phyloP scores from a whole-genome alignment of 2,113 vertebrate species.

The Ondatra zibethicus region DNA sequence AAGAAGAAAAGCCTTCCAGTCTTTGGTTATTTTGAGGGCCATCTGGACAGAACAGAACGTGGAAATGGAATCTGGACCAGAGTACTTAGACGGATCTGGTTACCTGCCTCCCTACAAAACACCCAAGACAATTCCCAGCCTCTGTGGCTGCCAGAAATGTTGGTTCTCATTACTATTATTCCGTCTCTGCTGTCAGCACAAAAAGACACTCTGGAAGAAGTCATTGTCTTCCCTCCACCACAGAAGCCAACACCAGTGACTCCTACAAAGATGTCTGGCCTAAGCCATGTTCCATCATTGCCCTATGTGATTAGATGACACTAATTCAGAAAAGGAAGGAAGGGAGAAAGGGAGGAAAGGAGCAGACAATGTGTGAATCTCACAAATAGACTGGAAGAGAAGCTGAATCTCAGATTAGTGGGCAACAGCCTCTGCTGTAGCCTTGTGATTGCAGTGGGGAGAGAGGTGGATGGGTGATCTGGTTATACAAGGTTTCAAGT shows the following conservation, averaged over 20 bases:
- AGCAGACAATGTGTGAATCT: background rate
- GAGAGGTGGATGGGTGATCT: background rate
- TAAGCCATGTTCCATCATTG: background rate
- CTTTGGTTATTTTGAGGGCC: background rate
- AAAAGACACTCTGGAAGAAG: background rate
- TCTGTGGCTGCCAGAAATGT: background rate
- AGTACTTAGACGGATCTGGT: background rate
- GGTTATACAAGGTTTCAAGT: background rate
- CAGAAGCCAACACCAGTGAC: background rate
- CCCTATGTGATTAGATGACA: background rate
- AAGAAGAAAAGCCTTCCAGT: background rate
- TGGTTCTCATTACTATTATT: background rate
- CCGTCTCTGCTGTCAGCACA: background rate
- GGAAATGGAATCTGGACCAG: background rate
- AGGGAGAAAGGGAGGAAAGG: accelerated
- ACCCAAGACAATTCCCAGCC: background rate
- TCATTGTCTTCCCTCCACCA: background rate
- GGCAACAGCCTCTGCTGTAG: background rate
- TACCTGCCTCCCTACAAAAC: background rate
- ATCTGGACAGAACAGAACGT: background rate
- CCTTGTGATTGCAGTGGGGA: background rate
- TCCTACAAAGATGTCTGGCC: background rate
- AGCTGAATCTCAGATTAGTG: background rate
- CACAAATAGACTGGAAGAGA: background rate
- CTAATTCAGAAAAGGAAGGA: background rate